Percentiles rank a stretch among this genome's conserved stretches.
Conservation (phyloP, 2,113 vertebrate species). For the Panthera uncia region DNA sequence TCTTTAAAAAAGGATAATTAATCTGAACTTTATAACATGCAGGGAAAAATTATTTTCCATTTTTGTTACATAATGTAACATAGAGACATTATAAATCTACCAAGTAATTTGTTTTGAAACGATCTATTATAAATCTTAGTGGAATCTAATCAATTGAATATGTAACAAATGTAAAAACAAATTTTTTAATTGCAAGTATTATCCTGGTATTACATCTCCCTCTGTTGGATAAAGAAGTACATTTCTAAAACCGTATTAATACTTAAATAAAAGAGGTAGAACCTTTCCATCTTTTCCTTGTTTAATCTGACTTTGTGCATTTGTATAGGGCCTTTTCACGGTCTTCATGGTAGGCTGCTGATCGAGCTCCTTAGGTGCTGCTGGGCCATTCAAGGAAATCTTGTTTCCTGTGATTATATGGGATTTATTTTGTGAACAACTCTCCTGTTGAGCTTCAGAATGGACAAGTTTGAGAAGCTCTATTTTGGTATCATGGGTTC, state of each 20-base stretch:
- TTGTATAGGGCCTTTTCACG: slow-evolving; percentile 86
- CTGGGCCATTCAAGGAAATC: slow-evolving; percentile 76
- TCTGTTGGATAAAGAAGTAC: slow-evolving; percentile 76
- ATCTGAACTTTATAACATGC: slow-evolving; percentile 33
- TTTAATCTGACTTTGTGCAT: slow-evolving; percentile 86
- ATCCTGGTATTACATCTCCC: slow-evolving; percentile 74
- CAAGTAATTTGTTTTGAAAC: slow-evolving; percentile 43
- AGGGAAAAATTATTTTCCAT: slow-evolving; percentile 27
- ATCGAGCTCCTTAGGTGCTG: slow-evolving; percentile 75
- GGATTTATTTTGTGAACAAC: slow-evolving; percentile 84
- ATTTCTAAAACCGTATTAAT: slow-evolving; percentile 47
- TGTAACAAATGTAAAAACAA: neutral
- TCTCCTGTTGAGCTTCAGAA: slow-evolving; percentile 89
- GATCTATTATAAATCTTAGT: slow-evolving; percentile 34
- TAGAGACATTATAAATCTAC: slow-evolving; percentile 2
- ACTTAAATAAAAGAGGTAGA: slow-evolving; percentile 75
- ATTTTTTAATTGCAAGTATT: slow-evolving; percentile 42
- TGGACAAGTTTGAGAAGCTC: slow-evolving; percentile 94
- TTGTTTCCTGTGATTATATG: slow-evolving; percentile 80
- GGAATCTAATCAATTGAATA: neutral
- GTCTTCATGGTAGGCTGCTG: slow-evolving; percentile 85
- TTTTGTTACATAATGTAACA: slow-evolving; percentile 35
- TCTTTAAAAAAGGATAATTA: slow-evolving; percentile 55
- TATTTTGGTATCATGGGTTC: slow-evolving; percentile 93
- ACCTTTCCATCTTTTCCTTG: slow-evolving; percentile 91